A percentile compares a stretch with the other conserved stretches of the same genome.
phyloP scores from a whole-genome alignment of 2,888 invertebrate species.

The Amblyteles armatorius region DNA sequence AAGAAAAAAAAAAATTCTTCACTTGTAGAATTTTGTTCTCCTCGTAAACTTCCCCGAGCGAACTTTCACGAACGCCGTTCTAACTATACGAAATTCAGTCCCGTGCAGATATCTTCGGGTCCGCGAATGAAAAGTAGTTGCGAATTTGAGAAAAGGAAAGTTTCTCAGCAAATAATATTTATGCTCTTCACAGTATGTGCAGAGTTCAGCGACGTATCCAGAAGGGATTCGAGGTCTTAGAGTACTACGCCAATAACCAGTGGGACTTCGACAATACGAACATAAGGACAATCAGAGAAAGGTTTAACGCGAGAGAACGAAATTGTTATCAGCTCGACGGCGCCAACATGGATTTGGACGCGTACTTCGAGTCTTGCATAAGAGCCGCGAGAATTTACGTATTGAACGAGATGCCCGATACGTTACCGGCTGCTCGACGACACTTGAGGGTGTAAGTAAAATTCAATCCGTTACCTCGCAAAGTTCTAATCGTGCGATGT shows the following conservation, averaged over 20 bases:
- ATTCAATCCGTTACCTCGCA: slow-evolving; percentile 48
- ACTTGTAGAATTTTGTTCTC: no score
- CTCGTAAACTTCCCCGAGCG: no score
- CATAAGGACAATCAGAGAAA: slow-evolving; percentile 86
- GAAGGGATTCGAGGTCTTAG: slow-evolving; percentile 95
- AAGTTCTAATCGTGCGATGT: neutral
- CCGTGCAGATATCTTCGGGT: no score
- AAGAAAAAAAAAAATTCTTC: no score
- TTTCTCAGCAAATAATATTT: slow-evolving; percentile 6
- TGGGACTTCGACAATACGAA: slow-evolving; percentile 94
- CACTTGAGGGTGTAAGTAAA: slow-evolving; percentile 92
- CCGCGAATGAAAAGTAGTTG: neutral
- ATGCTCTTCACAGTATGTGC: slow-evolving; percentile 89
- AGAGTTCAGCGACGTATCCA: slow-evolving; percentile 93
- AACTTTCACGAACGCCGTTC: no score
- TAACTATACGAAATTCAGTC: no score
- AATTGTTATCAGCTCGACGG: slow-evolving; percentile 90
- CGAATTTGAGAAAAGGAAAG: slow-evolving; percentile 1
- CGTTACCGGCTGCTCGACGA: slow-evolving; percentile 91
- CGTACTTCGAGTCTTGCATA: slow-evolving; percentile 94
- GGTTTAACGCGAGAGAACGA: slow-evolving; percentile 89
- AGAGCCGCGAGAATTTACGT: slow-evolving; percentile 92
- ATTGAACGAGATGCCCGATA: slow-evolving; percentile 93
- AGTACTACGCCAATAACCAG: slow-evolving; percentile 96
- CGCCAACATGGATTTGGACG: slow-evolving; percentile 90